Base-by-base conservation (phyloP, 2,113 vertebrate species). In the Cynocephalus volans region DNA sequence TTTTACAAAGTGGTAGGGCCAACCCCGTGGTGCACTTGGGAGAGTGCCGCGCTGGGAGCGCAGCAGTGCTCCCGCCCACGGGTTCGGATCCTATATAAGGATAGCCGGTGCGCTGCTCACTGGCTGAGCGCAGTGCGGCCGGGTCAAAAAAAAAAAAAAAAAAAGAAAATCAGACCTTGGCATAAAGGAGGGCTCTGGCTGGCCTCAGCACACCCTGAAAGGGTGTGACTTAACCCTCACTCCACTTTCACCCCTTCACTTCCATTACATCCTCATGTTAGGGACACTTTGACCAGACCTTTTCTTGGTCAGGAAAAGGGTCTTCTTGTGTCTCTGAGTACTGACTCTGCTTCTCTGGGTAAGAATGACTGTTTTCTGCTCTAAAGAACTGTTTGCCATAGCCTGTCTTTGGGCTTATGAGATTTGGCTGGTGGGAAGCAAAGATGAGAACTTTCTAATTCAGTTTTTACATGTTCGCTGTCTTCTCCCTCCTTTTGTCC, bases 401-500 rank as follows among this genome's bases (percentile, higher is more conserved):
- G 28, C 56, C 56, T 18, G 0, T 67, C 65, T 81, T 84, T 94
- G 80, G 67, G 54, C 56, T 72, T 58, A 24, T 75, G 73, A 82
- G 81, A 65, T 58, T 84, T 45, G 70, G 54, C 69, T 65, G 62
- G 56, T 72, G 76, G 60, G 72, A 88, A 89, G 93, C 88, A 69
- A 62, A 85, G 83, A 87, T 18, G 62, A 95, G 83, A 69, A 24
- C 73, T 94, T 90, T 48, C 80, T 94, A 11, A 65, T 69, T 88
- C 81, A 28, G 0, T 67, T 85, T 84, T 54, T 80, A 58, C 69
- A 36, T 79, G 79, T 91, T 95, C 88, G 79, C 90, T 56, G 33
- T 95, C 89, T 28, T 97, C 67, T 83, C 54, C 75, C 18, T 72
- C 41, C 58, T 64, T 93, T 93, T 91, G 86, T 96, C 73, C 83